These are phyloP conservation scores for Lypha dubia DNA, from an alignment of 2,888 invertebrate genomes.

Conservation along the genomic window DNA sequence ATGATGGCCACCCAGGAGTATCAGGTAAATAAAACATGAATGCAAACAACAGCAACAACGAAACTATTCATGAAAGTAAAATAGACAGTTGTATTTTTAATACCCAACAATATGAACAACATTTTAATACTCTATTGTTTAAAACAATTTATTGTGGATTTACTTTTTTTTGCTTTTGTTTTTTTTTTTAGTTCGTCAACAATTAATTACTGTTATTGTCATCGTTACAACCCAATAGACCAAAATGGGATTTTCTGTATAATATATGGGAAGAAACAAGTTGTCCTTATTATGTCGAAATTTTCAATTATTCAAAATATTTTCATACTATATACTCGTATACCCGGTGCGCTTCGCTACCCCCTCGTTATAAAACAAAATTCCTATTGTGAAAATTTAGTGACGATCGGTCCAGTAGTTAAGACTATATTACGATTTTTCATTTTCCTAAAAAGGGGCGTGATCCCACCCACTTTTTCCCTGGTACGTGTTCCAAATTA, in stretches of 20 bases:
- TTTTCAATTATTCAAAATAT: no score
- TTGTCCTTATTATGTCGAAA: no score
- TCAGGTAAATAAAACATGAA: conserved; percentile 84
- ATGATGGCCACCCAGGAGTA: conserved; percentile 89
- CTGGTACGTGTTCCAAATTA: no score
- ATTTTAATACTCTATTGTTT: conserved; percentile 47
- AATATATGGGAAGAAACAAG: no score
- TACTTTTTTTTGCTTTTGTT: not conserved
- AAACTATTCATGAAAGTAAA: not conserved
- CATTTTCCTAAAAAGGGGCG: no score
- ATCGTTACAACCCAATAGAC: not conserved
- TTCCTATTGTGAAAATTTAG: no score
- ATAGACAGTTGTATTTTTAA: not conserved
- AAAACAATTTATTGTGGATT: conserved; percentile 55
- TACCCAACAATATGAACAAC: conserved; percentile 19
- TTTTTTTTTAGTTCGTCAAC: conserved; percentile 14
- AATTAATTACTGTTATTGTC: conserved; percentile 44
- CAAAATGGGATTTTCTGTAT: not conserved
- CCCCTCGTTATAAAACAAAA: no score
- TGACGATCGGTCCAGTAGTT: no score
- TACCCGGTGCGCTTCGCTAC: no score
- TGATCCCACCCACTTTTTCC: no score
- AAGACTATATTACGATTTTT: no score
- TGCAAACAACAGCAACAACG: not conserved
- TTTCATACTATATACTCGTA: no score